A percentile compares a stretch with the other conserved stretches of the same genome.
These are phyloP conservation scores for Drosophila atripex DNA, from an alignment of 2,888 invertebrate species.

Conservation along the genomic window DNA sequence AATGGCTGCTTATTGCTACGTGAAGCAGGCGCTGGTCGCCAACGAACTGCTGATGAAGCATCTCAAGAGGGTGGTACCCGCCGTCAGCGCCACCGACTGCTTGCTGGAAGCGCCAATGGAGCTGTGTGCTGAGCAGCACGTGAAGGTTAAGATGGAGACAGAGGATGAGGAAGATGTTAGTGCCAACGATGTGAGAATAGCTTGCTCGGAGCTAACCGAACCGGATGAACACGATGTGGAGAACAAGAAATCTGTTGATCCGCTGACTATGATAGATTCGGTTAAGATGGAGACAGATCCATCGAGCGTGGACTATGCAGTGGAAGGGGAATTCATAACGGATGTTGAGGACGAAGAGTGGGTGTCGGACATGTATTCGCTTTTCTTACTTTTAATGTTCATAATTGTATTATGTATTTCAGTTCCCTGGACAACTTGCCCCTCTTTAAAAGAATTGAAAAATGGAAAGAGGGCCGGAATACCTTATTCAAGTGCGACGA, in stretches of 20 bases:
- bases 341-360: constrained; percentile 60
- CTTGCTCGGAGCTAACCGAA: constrained; percentile 57
- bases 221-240: constrained; percentile 17
- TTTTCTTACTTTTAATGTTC: neutral
- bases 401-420: neutral
- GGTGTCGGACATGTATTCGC: neutral
- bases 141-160: constrained; percentile 68
- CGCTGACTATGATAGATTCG: constrained; percentile 58
- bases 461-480: constrained; percentile 44
- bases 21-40: constrained; percentile 67
- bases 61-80: constrained; percentile 27
- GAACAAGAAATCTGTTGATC: constrained; percentile 54
- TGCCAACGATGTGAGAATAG: constrained; percentile 50
- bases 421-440: constrained; percentile 65
- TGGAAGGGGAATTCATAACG: constrained; percentile 20
- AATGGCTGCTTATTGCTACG: constrained; percentile 69
- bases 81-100: constrained; percentile 72
- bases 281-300: constrained; percentile 52
- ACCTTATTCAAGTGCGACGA: constrained; percentile 68
- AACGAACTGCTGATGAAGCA: constrained; percentile 63
- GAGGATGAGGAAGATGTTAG: constrained; percentile 54
- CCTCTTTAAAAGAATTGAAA: constrained; percentile 45
- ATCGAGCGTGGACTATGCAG: neutral
- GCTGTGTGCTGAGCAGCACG: constrained; percentile 68
- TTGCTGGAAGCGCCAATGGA: constrained; percentile 77